A percentile compares a stretch with the other conserved stretches of the same genome.
phyloP scores from a whole-genome alignment of 64 coral and sea anemone species.

The Platygyra sinensis region DNA sequence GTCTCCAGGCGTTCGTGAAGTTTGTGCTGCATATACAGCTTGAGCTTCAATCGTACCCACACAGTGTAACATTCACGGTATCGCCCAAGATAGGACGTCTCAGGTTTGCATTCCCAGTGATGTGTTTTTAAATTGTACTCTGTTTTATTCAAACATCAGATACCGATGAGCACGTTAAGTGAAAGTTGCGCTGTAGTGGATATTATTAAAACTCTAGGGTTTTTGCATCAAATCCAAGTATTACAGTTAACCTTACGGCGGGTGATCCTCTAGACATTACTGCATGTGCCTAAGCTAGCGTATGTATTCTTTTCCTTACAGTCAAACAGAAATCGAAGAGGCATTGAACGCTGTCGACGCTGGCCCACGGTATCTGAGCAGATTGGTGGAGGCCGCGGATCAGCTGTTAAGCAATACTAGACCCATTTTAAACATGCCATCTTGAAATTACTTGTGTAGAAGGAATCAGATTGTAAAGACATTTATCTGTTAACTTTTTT shows the following conservation, averaged over 20 bases:
- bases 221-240: no score
- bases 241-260: no score
- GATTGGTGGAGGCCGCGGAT: slow-evolving; percentile 41
- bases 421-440: no score
- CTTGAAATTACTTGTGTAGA: background rate
- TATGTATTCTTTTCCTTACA: slow-evolving; percentile 3
- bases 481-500: background rate
- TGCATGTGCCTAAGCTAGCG: background rate
- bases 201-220: no score
- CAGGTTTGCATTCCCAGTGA: slow-evolving; percentile 34
- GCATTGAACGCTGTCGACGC: slow-evolving; percentile 26
- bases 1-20: slow-evolving; percentile 64
- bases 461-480: background rate
- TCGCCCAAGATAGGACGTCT: slow-evolving; percentile 56
- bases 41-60: slow-evolving; percentile 38
- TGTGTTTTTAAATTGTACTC: background rate
- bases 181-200: no score
- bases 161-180: no score
- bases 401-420: background rate
- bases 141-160: background rate
- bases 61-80: slow-evolving; percentile 44
- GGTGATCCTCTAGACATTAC: background rate
- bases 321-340: slow-evolving; percentile 57
- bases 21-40: slow-evolving; percentile 63
- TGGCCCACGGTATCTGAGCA: slow-evolving; percentile 58